phyloP scores from a whole-genome alignment of 2,888 invertebrate species.

The Lydus trimaculatus region DNA sequence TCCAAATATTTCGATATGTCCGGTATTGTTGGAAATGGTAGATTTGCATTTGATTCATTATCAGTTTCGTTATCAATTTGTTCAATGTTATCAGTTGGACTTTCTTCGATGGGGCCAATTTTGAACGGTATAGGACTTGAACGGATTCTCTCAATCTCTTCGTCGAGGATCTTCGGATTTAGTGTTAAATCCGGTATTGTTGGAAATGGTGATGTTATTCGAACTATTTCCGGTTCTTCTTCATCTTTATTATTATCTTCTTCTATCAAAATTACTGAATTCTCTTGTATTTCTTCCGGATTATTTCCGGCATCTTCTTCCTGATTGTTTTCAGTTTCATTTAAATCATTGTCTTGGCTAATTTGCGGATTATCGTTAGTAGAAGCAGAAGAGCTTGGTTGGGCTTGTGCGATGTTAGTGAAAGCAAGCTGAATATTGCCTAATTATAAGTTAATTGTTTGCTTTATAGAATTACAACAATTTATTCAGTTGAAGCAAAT shows the following conservation, averaged over 20 bases:
- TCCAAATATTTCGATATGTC: conserved; percentile 48
- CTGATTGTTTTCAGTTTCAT: background rate
- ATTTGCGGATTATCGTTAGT: background rate
- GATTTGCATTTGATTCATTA: conserved; percentile 1
- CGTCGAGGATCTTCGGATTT: conserved; percentile 52
- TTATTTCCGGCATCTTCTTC: conserved; percentile 44
- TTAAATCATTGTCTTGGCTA: background rate
- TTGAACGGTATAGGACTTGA: conserved; percentile 47
- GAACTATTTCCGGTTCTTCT: conserved; percentile 34
- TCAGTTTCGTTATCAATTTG: conserved; percentile 15
- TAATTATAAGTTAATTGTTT: conserved; percentile 28
- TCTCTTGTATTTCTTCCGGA: conserved; percentile 37
- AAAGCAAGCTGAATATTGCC: conserved; percentile 51
- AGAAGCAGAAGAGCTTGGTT: conserved; percentile 44
- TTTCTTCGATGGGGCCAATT: conserved; percentile 28
- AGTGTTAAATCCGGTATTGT: conserved; percentile 50
- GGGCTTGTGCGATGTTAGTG: conserved; percentile 45
- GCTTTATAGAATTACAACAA: background rate
- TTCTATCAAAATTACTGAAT: background rate
- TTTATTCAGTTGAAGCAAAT: background rate
- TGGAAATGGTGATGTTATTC: conserved; percentile 52
- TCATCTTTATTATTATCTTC: conserved; percentile 21
- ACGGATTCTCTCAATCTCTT: conserved; percentile 48
- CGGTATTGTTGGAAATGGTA: conserved; percentile 50
- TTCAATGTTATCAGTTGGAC: conserved; percentile 15